A percentile compares a stretch with the other conserved stretches of the same genome.
phyloP scores from a whole-genome alignment of 2,888 invertebrate genomes.

The Acleris holmiana region DNA sequence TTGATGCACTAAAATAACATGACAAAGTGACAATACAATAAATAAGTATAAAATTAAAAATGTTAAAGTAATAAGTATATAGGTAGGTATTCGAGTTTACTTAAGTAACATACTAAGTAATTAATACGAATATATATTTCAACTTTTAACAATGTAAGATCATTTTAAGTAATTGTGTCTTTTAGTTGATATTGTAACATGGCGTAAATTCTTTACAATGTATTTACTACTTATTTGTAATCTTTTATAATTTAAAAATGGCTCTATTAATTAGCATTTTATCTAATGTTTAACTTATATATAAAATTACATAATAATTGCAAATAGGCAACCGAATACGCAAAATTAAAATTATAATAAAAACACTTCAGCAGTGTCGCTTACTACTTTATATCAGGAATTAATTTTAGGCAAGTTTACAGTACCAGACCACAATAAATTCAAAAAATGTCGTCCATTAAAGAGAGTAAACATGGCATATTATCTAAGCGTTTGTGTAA shows the following conservation, averaged over 20 bases:
- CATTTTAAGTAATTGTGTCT: no score
- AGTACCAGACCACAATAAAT: background rate
- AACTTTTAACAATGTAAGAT: no score
- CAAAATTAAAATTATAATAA: background rate
- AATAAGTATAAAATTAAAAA: slow-evolving; percentile 5
- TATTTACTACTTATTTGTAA: no score
- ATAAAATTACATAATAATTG: no score
- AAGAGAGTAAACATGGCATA: no score
- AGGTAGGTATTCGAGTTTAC: slow-evolving; percentile 22
- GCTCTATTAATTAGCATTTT: background rate
- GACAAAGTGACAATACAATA: slow-evolving; percentile 17
- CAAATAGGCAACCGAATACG: no score
- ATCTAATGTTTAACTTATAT: no score
- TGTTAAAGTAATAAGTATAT: slow-evolving; percentile 6
- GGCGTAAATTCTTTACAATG: no score
- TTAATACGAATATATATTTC: background rate
- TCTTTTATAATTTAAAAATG: background rate
- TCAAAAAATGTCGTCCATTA: no score
- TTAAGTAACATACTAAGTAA: slow-evolving; percentile 6
- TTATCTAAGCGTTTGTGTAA: no score
- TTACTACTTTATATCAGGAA: background rate
- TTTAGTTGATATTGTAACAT: no score
- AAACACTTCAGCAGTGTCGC: background rate
- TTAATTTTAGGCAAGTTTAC: background rate
- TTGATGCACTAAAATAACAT: background rate